Percentiles rank a stretch among this genome's conserved stretches.
Evolutionary conservation across 1,140 invertebrate genomes (phyloP).

Genomic region (Meloidogyne floridensis): DNA sequence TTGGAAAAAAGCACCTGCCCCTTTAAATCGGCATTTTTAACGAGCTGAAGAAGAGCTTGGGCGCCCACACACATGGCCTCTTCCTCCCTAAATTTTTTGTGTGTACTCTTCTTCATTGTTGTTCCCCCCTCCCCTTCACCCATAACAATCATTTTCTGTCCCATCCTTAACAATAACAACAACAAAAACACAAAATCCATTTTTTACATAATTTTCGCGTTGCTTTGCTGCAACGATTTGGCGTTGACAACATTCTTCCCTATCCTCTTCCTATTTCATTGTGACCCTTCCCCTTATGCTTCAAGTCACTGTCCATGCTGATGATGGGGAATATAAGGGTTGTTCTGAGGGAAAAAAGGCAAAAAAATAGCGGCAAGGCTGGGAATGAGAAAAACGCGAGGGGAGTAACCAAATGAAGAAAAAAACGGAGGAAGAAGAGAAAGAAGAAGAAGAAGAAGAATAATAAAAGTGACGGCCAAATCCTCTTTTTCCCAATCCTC

Average conservation of each 20-base stretch:
- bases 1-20: not conserved
- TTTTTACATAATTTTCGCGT: conserved; percentile 7
- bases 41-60: not conserved
- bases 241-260: not conserved
- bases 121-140: not conserved
- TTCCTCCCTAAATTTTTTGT: not conserved
- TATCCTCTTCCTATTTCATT: not conserved
- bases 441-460: not conserved
- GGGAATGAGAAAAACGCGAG: not conserved
- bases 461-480: not conserved
- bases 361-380: conserved; percentile 6
- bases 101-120: not conserved
- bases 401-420: not conserved
- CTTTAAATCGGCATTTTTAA: conserved; percentile 4
- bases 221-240: not conserved
- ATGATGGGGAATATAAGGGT: not conserved
- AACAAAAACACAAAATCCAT: not conserved
- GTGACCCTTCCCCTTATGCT: not conserved
- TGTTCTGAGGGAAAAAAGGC: not conserved
- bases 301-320: not conserved
- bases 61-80: not conserved
- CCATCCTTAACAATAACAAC: conserved; percentile 1
- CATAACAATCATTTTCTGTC: not conserved
- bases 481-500: not conserved
- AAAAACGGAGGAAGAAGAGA: not conserved